phyloP scores from a whole-genome alignment of 2,888 invertebrate species.

The Acheta domesticus region DNA sequence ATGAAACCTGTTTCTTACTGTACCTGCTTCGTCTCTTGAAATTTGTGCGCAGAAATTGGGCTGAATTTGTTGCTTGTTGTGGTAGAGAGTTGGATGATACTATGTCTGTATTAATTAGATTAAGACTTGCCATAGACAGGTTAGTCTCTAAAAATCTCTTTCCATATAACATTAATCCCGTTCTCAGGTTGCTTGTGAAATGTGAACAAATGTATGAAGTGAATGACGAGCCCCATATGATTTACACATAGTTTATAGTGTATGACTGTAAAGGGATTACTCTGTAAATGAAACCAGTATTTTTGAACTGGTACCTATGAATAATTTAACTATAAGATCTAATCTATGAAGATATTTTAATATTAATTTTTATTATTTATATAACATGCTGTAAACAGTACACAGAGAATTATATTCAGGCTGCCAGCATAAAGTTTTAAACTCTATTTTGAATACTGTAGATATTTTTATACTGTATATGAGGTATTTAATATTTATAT shows the following conservation, averaged over 20 bases:
- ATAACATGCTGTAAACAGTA: constrained; percentile 11
- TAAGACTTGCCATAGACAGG: constrained; percentile 76
- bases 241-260: background rate
- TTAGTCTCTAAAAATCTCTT: constrained; percentile 78
- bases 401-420: constrained; percentile 21
- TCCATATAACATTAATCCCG: constrained; percentile 87
- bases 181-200: constrained; percentile 74
- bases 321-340: background rate
- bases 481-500: constrained; percentile 35
- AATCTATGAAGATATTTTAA: constrained; percentile 22
- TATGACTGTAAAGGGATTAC: no score
- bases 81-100: constrained; percentile 71
- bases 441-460: constrained; percentile 31
- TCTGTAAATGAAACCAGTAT: background rate
- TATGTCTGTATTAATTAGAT: constrained; percentile 76
- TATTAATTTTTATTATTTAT: constrained; percentile 7
- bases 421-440: constrained; percentile 26
- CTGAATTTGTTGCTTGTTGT: constrained; percentile 75
- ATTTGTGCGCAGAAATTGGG: constrained; percentile 79
- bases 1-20: constrained; percentile 84
- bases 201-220: constrained; percentile 84
- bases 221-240: constrained; percentile 53
- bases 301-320: background rate
- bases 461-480: constrained; percentile 32
- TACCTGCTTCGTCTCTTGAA: constrained; percentile 81